Percentiles rank a stretch among this genome's conserved stretches.
phyloP scores from a whole-genome alignment of 2,888 invertebrate genomes.

The Amphimallon solstitiale region DNA sequence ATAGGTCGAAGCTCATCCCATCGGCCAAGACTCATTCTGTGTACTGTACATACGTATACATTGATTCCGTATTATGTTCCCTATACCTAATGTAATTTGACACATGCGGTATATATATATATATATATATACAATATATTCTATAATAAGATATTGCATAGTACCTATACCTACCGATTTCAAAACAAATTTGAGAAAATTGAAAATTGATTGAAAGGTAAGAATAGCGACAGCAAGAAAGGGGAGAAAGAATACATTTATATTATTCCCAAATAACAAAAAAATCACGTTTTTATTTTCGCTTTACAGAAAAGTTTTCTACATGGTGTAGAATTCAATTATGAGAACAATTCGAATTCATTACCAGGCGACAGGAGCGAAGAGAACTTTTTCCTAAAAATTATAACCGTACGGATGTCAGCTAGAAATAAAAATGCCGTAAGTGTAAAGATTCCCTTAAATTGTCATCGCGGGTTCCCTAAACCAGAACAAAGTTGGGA shows the following conservation, averaged over 20 bases:
- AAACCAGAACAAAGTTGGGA: conserved; percentile 27
- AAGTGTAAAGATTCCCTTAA: conserved; percentile 28
- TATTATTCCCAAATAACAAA: neutral
- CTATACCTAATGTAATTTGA: too few relatives aligned
- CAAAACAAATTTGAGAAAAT: too few relatives aligned
- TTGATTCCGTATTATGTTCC: too few relatives aligned
- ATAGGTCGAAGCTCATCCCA: too few relatives aligned
- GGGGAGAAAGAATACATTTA: neutral
- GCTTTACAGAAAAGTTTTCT: neutral
- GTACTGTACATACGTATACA: too few relatives aligned
- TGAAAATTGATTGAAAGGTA: neutral
- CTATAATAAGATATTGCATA: too few relatives aligned
- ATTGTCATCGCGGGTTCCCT: conserved; percentile 17
- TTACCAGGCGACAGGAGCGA: neutral
- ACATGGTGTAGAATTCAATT: conserved; percentile 8
- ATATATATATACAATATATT: too few relatives aligned
- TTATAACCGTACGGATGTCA: conserved; percentile 24
- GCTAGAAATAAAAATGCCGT: conserved; percentile 15
- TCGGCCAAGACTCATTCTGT: too few relatives aligned
- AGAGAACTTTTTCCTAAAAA: conserved; percentile 13
- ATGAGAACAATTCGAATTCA: conserved; percentile 21
- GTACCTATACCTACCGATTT: too few relatives aligned
- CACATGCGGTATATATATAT: too few relatives aligned
- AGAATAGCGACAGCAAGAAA: neutral
- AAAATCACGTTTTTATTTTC: neutral